Base-by-base conservation (phyloP, 2,797 vertebrate species). In the Enteromius fasciolatus region DNA sequence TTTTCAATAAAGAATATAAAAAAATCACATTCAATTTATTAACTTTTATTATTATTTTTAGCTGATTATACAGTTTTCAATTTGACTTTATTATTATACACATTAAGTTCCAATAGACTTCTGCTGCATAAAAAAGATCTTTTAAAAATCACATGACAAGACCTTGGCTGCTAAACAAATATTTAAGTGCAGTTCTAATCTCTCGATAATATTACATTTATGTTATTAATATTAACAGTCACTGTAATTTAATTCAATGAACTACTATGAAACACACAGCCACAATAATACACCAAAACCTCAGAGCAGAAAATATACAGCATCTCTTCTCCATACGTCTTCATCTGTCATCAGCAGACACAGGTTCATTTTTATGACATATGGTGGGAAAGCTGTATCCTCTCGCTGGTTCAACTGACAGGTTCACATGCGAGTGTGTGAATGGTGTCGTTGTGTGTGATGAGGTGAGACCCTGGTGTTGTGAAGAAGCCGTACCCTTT, bases 401-500 rank as follows among this genome's bases (percentile, higher is more conserved):
- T 76, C 11, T 78, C 28, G 44, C 31, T 66, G 18, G 9, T 41
- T 25, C 31, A 28, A 1, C 15, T 64, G 81, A 54, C 64, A 20
- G 54, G 41, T 54, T 18, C n/a, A 0, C 78, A 33, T 54, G 36
- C 20, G 50, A 81, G 48, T 80, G 57, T 67, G 67, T 76, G 44
- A 72, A 72, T 80, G 54, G 81, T 25, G 69, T 25, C 18, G 80
- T 23, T 80, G 88, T 75, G 72, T 83, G 83, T 83, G 84, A 95
- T 92, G 87, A 31, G 83, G 94, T 95, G 94, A 87, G 90, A 96
- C 98, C 97, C 98, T 99, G 97, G 97, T 96, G 97, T 99, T 98
- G 95, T 97, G 97, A 99, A 99, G 95, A 97, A 99, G 98, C 97
- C 97, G 97, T 94, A 93, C 91, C 87, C 94, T 93, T 86, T 87